These are phyloP conservation scores for Pimephales promelas DNA, from an alignment of 2,113 vertebrate genomes.

Conservation along the genomic window DNA sequence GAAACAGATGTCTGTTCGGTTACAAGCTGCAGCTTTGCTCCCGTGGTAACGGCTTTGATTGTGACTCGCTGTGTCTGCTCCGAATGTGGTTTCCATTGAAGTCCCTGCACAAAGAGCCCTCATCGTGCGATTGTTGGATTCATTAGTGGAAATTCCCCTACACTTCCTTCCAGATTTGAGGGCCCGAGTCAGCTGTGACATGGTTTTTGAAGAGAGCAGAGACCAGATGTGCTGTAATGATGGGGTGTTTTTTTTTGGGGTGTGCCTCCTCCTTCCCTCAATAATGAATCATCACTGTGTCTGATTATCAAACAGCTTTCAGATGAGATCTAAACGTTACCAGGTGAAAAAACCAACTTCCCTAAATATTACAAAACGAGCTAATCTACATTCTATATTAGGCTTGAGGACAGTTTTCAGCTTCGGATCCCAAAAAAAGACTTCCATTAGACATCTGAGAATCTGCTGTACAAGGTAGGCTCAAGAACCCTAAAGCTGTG, in stretches of 20 bases:
- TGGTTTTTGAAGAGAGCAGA: constrained; percentile 51
- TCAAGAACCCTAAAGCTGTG: constrained; percentile 17
- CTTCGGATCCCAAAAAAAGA: not conserved
- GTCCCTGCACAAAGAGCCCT: constrained; percentile 56
- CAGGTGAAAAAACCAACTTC: not conserved
- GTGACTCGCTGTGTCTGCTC: constrained; percentile 56
- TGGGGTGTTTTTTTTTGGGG: constrained; percentile 38
- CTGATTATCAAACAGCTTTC: constrained; percentile 36
- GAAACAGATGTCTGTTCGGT: constrained; percentile 62
- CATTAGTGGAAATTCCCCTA: constrained; percentile 55
- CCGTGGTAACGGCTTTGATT: constrained; percentile 55
- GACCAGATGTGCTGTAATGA: constrained; percentile 60
- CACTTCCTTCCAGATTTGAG: constrained; percentile 52
- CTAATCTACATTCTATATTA: not conserved
- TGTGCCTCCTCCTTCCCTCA: constrained; percentile 49
- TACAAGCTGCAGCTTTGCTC: constrained; percentile 52
- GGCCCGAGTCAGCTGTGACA: constrained; percentile 57
- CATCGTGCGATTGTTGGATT: constrained; percentile 47
- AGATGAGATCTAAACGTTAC: constrained; percentile 5
- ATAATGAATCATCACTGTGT: constrained; percentile 42
- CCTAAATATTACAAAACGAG: constrained; percentile 5
- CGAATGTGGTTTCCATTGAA: constrained; percentile 55
- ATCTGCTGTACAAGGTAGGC: not conserved
- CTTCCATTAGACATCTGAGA: constrained; percentile 7
- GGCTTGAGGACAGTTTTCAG: not conserved